phyloP scores from a whole-genome alignment of 2,113 vertebrate genomes.

The Pedionomus torquatus region DNA sequence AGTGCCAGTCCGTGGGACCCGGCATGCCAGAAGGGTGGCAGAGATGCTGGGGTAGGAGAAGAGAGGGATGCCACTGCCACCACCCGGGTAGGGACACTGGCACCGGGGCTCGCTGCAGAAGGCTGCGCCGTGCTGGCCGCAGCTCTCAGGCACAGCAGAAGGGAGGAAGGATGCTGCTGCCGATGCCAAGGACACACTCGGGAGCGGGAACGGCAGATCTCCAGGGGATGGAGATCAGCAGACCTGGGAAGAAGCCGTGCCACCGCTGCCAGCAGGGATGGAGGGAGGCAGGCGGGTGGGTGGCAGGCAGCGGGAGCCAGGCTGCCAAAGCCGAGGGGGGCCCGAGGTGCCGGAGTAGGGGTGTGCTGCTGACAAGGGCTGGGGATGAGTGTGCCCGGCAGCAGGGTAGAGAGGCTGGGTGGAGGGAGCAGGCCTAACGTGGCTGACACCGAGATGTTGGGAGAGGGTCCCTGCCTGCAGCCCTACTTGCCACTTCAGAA shows the following conservation, averaged over 20 bases:
- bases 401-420: background rate
- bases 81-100: accelerated
- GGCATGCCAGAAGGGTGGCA: accelerated
- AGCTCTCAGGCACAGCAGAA: background rate
- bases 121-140: background rate
- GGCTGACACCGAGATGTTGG: background rate
- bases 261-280: background rate
- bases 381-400: accelerated
- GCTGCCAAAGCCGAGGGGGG: background rate
- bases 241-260: background rate
- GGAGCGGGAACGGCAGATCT: background rate
- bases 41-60: background rate
- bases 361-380: accelerated
- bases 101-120: background rate
- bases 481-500: conserved; percentile 5
- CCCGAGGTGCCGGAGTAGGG: accelerated
- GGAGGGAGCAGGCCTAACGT: background rate
- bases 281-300: background rate
- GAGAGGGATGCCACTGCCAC: background rate
- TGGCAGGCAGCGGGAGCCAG: background rate
- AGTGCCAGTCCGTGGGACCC: background rate
- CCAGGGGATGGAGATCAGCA: background rate
- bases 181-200: background rate
- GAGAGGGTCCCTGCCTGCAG: background rate
- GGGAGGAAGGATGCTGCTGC: conserved; percentile 28